phyloP scores from a whole-genome alignment of 2,888 invertebrate genomes.

The Metopia argyrocephala region DNA sequence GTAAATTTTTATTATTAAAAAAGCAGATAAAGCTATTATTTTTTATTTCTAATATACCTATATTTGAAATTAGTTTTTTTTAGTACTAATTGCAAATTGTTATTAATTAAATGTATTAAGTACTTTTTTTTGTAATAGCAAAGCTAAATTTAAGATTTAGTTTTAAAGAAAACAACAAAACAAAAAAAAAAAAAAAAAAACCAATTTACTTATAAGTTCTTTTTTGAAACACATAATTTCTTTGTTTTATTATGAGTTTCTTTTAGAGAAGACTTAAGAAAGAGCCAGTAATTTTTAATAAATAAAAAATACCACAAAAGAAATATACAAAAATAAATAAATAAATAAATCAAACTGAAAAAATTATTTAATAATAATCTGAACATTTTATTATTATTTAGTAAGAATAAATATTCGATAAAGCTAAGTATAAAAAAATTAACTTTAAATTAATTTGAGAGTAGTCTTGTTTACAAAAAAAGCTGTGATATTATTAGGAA shows the following conservation, averaged over 20 bases:
- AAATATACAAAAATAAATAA: conserved; percentile 25
- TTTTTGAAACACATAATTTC: conserved; percentile 11
- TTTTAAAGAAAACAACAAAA: conserved; percentile 31
- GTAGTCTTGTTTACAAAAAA: no score
- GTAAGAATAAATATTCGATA: not conserved
- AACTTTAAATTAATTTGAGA: no score
- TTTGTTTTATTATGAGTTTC: conserved; percentile 43
- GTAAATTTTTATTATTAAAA: conserved; percentile 23
- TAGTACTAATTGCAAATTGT: conserved; percentile 57
- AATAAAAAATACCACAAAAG: conserved; percentile 32
- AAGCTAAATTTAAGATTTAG: conserved; percentile 58
- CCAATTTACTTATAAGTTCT: not conserved
- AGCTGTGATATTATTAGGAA: no score
- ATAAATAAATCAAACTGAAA: conserved; percentile 48
- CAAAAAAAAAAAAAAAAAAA: not conserved
- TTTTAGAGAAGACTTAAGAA: conserved; percentile 58
- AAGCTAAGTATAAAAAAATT: no score
- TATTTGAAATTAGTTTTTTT: conserved; percentile 52
- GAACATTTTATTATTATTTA: conserved; percentile 9
- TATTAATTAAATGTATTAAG: conserved; percentile 55
- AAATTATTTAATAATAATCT: conserved; percentile 4
- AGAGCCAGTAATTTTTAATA: conserved; percentile 62
- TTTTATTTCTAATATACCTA: conserved; percentile 11
- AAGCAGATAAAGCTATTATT: not conserved
- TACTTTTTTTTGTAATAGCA: conserved; percentile 54